Evolutionary conservation across 2,113 vertebrate genomes (phyloP).

Genomic region (Saimiri boliviensis): DNA sequence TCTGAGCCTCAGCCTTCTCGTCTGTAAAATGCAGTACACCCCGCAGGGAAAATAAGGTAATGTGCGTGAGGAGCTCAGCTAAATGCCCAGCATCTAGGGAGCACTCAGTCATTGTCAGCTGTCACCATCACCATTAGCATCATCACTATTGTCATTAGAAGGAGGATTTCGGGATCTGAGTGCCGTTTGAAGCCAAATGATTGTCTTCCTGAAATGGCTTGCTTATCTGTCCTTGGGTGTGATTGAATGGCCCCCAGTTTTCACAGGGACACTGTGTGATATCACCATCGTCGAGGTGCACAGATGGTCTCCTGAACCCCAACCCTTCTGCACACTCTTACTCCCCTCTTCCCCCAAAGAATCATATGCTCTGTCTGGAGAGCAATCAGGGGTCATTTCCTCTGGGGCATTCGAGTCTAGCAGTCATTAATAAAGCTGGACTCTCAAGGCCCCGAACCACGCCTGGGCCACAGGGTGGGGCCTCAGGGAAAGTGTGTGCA

Average conservation of each 20-base stretch:
- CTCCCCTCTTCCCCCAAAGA: background rate
- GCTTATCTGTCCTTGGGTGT: background rate
- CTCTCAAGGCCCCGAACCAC: background rate
- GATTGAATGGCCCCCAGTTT: background rate
- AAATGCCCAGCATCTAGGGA: background rate
- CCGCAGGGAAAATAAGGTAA: background rate
- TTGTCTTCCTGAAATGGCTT: background rate
- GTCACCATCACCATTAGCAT: background rate
- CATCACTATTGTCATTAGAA: background rate
- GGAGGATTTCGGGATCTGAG: background rate
- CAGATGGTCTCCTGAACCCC: background rate
- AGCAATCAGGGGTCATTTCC: background rate
- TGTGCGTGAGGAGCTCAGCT: background rate
- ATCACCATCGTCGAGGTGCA: background rate
- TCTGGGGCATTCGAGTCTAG: background rate
- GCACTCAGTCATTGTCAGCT: background rate
- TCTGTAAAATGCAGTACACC: background rate
- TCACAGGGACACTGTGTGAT: background rate
- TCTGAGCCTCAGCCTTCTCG: background rate
- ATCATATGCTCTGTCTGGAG: background rate
- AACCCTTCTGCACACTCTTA: background rate
- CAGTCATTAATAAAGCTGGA: background rate
- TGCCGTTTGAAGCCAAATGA: background rate
- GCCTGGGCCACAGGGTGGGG: background rate
- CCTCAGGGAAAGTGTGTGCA: background rate